Conservation (phyloP, 2,797 vertebrate species). For the Parauchenoglanis punctatus region DNA sequence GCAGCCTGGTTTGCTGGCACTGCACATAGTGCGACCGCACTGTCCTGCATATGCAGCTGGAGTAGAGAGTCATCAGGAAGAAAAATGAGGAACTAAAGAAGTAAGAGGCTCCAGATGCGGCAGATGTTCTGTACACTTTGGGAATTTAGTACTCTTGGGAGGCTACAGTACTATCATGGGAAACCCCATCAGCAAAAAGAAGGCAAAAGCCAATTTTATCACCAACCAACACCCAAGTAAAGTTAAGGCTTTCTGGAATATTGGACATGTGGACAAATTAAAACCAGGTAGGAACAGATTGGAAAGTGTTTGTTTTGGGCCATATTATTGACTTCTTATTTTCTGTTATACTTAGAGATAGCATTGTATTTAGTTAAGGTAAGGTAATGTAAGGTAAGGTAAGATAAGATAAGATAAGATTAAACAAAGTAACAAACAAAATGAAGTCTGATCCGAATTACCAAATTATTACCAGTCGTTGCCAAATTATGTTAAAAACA, state of each 20-base stretch:
- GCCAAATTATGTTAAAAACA: neutral
- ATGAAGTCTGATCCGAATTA: neutral
- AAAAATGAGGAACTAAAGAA: conserved; percentile 29
- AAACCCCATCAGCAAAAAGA: conserved; percentile 76
- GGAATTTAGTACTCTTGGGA: conserved; percentile 50
- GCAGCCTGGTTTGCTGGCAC: conserved; percentile 33
- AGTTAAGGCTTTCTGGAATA: conserved; percentile 65
- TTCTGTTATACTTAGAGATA: neutral
- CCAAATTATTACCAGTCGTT: neutral
- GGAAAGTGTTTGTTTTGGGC: neutral
- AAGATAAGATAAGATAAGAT: neutral
- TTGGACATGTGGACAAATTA: conserved; percentile 66
- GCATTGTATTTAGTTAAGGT: neutral
- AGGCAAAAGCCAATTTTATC: conserved; percentile 52
- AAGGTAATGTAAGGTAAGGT: neutral
- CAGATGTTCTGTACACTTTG: conserved; percentile 33
- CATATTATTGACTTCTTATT: neutral
- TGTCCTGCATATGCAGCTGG: conserved; percentile 40
- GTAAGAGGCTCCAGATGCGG: conserved; percentile 55
- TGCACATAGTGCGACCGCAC: conserved; percentile 31
- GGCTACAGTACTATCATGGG: conserved; percentile 70
- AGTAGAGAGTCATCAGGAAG: conserved; percentile 28
- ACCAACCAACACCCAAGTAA: conserved; percentile 50
- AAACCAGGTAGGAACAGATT: conserved; percentile 70
- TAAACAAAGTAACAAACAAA: neutral